Conservation (phyloP, 1,140 invertebrate genomes). For the Atta colombica region DNA sequence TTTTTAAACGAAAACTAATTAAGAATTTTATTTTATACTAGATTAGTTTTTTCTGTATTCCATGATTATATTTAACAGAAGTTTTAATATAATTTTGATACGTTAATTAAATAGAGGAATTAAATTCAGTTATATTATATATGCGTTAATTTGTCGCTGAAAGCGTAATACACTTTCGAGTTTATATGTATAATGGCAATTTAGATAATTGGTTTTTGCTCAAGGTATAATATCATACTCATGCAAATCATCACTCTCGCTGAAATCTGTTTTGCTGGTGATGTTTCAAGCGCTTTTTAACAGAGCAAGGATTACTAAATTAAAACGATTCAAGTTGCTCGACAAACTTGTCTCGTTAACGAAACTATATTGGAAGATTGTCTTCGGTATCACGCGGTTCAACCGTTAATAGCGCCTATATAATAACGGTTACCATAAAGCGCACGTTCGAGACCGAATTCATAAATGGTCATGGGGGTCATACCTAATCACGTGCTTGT, state of each 20-base stretch:
- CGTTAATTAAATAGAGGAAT: neutral
- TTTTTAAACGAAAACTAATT: neutral
- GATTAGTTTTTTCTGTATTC: neutral
- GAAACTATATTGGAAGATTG: conserved; percentile 69
- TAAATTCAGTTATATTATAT: neutral
- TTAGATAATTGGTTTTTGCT: neutral
- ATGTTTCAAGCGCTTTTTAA: neutral
- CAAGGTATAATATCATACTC: neutral
- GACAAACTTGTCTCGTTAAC: conserved; percentile 55
- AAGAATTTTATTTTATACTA: neutral
- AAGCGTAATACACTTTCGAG: neutral
- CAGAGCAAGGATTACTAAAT: conserved; percentile 46
- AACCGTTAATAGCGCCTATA: conserved; percentile 63
- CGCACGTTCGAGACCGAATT: conserved; percentile 56
- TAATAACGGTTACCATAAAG: conserved; percentile 70
- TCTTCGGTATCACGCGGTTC: conserved; percentile 69
- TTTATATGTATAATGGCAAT: neutral
- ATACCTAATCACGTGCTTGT: conserved; percentile 29
- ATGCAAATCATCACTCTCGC: neutral
- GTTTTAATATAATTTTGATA: neutral
- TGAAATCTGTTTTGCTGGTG: neutral
- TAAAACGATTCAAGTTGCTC: conserved; percentile 51
- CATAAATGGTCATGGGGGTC: conserved; percentile 70
- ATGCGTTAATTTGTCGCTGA: neutral
- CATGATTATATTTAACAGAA: neutral